Evolutionary conservation across 1,140 invertebrate genomes (phyloP).

Genomic region (Cepaea nemoralis): DNA sequence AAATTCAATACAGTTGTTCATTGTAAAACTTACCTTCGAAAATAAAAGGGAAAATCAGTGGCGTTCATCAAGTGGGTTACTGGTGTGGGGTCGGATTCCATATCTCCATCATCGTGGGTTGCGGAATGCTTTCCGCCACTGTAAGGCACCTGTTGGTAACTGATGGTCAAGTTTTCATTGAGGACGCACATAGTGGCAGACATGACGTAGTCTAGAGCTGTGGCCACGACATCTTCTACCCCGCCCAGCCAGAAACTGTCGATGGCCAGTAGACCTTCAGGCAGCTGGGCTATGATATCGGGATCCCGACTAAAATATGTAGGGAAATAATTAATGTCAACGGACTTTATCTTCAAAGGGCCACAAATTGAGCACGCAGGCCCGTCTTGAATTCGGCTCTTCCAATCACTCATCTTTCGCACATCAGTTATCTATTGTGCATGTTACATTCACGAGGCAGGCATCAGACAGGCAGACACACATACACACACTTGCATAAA

Average conservation of each 20-base stretch:
- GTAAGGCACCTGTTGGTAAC: neutral
- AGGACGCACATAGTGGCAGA: slow-evolving; percentile 18
- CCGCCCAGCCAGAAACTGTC: slow-evolving; percentile 46
- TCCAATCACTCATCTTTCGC: too few relatives aligned
- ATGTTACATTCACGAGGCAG: too few relatives aligned
- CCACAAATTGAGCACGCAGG: too few relatives aligned
- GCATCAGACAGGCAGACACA: too few relatives aligned
- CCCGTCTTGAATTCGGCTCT: too few relatives aligned
- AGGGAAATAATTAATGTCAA: too few relatives aligned
- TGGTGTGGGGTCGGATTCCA: neutral
- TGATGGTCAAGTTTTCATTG: neutral
- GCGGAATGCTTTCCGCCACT: neutral
- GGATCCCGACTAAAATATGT: slow-evolving; percentile 17
- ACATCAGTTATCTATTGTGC: too few relatives aligned
- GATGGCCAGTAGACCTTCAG: slow-evolving; percentile 51
- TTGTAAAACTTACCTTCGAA: neutral
- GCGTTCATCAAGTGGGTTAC: neutral
- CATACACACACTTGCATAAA: too few relatives aligned
- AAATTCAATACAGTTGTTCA: too few relatives aligned
- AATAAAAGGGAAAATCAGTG: neutral
- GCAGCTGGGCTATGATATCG: slow-evolving; percentile 32
- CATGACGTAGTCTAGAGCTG: slow-evolving; percentile 25
- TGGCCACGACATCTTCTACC: slow-evolving; percentile 27
- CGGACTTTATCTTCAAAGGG: too few relatives aligned
- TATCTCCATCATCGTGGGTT: neutral